phyloP scores from a whole-genome alignment of 2,888 invertebrate species.

The Lypha dubia region DNA sequence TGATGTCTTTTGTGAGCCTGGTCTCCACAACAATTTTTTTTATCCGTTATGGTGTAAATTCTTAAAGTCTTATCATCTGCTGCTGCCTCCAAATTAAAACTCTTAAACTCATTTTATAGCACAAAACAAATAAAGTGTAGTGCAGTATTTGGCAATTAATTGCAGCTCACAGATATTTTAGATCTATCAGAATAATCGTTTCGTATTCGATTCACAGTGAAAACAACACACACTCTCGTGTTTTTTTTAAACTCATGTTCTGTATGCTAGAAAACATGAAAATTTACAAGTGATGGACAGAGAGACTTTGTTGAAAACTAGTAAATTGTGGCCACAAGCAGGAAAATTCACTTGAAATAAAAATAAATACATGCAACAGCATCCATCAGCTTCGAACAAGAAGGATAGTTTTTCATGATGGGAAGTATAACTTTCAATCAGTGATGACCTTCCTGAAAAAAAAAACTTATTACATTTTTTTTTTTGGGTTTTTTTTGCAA shows the following conservation, averaged over 20 bases:
- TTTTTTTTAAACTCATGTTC: constrained; percentile 59
- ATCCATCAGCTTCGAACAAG: constrained; percentile 27
- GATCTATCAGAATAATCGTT: constrained; percentile 43
- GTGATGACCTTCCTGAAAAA: neutral
- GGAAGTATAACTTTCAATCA: constrained; percentile 30
- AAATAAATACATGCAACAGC: constrained; percentile 38
- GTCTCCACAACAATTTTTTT: constrained; percentile 15
- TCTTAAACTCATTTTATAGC: neutral
- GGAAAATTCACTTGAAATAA: constrained; percentile 61
- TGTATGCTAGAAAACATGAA: constrained; percentile 69
- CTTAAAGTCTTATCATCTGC: neutral
- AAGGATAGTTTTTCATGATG: constrained; percentile 22
- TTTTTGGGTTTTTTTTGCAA: too few species aligned
- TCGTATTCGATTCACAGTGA: constrained; percentile 46
- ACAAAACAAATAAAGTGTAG: constrained; percentile 22
- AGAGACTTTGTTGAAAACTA: constrained; percentile 74
- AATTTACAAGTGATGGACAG: constrained; percentile 81
- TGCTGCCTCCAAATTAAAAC: too few species aligned
- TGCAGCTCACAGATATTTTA: constrained; percentile 40
- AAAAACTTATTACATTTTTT: too few species aligned
- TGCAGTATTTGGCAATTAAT: constrained; percentile 50
- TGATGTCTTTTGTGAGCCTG: constrained; percentile 44
- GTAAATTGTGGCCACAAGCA: constrained; percentile 76
- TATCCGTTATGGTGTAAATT: constrained; percentile 32
- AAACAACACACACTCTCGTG: constrained; percentile 17